Evolutionary conservation across 1,140 invertebrate species (phyloP).

Genomic region (Danaus plexippus): DNA sequence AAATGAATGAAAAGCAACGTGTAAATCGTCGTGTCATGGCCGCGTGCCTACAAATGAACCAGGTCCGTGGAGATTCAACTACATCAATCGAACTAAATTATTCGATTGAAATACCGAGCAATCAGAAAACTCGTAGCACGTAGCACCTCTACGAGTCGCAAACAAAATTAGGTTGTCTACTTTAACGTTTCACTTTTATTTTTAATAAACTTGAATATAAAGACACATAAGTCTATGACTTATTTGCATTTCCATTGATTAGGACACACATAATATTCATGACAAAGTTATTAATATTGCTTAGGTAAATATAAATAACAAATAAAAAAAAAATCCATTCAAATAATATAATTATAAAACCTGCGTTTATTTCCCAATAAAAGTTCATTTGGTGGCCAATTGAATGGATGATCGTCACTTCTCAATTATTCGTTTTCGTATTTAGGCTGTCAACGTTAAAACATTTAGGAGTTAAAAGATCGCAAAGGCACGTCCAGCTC

Average conservation of each 20-base stretch:
- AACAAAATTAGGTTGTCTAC: slow-evolving; percentile 16
- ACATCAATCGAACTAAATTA: slow-evolving; percentile 48
- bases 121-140: slow-evolving; percentile 41
- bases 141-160: slow-evolving; percentile 22
- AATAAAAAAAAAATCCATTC: no score
- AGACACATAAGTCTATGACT: no score
- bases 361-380: background rate
- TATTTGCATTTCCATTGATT: no score
- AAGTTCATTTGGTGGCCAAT: no score
- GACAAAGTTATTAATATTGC: background rate
- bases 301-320: background rate
- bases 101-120: slow-evolving; percentile 39
- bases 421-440: background rate
- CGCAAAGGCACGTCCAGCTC: slow-evolving; percentile 52
- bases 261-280: background rate
- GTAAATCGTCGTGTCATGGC: slow-evolving; percentile 13
- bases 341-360: background rate
- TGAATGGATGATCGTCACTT: no score
- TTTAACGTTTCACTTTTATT: slow-evolving; percentile 14
- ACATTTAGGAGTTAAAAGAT: slow-evolving; percentile 28
- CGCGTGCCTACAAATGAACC: slow-evolving; percentile 32
- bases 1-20: slow-evolving; percentile 9
- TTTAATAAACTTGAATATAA: background rate
- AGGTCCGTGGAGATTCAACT: slow-evolving; percentile 33
- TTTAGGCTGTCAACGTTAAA: slow-evolving; percentile 13